Evolutionary conservation across 2,113 vertebrate species (phyloP), one percentile per base, ranked within the genome.

Genomic region (Poeciliopsis retropinna): DNA sequence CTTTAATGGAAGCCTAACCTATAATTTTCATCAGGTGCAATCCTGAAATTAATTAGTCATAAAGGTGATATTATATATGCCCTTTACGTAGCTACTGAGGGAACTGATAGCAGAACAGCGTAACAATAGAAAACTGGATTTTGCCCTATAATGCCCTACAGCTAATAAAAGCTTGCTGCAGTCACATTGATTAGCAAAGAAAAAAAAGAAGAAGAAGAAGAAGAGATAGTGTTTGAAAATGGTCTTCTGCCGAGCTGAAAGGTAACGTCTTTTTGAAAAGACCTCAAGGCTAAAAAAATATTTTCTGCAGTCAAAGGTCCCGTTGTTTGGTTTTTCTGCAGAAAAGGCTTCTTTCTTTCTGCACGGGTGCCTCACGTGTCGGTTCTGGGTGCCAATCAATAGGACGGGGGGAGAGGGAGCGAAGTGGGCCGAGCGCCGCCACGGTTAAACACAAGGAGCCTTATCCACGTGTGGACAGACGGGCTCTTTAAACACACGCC

Each of bases 391-490:
- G 73, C 75, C 83, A 81, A 88, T 89, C 88, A 82, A 86, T 89
- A 87, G 76, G n/a, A 76, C 13, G 15, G 51, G 70, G 71, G 32
- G 66, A 60, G 60, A 63, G 84, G 61, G 78, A 83, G 22, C 82
- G 78, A 47, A 17, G 44, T 47, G 67, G 82, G 73, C 39, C 65
- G 67, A 79, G 76, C 81, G 78, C 72, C 19, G 44, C 64, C 25
- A 82, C 81, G 51, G 84, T 82, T 87, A 89, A 91, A 88, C 82
- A 90, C 75, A 28, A 62, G 83, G 67, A 73, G 79, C 72, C 82
- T 91, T 92, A 91, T 92, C 89, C 88, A 44, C 90, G 88, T 91
- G 87, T 90, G 93, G 76, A 88, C 85, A 93, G 87, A 79, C 60
- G 6, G 65, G 30, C 78, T 74, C 66, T 79, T 81, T 73, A 83